Percentiles rank a stretch among this genome's conserved stretches.
phyloP scores from a whole-genome alignment of 2,113 vertebrate species.

The Motacilla alba region DNA sequence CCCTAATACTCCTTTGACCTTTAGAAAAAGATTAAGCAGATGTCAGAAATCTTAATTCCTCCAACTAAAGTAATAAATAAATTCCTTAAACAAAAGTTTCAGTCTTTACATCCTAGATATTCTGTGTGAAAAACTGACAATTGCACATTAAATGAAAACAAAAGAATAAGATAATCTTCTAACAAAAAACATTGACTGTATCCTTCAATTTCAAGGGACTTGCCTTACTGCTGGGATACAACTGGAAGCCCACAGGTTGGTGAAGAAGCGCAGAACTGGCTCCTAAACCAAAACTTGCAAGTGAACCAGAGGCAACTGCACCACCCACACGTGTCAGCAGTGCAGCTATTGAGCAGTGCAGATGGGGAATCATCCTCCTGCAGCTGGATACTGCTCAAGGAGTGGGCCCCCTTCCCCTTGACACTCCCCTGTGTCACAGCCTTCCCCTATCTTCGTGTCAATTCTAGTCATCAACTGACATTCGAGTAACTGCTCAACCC shows the following conservation, averaged over 20 bases:
- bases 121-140: not conserved
- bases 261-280: not conserved
- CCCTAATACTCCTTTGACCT: not conserved
- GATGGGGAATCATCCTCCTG: not conserved
- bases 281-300: not conserved
- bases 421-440: not conserved
- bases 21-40: not conserved
- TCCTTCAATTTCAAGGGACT: not conserved
- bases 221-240: not conserved
- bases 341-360: fast-evolving
- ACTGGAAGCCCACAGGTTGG: not conserved
- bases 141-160: not conserved
- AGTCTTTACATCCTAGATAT: not conserved
- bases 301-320: not conserved
- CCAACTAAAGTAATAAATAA: not conserved
- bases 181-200: not conserved
- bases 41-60: not conserved
- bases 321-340: fast-evolving
- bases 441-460: not conserved
- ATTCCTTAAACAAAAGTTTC: not conserved
- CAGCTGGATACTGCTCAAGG: not conserved
- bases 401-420: not conserved
- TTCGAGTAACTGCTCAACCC: not conserved
- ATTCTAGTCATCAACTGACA: not conserved
- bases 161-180: not conserved